Evolutionary conservation across 2,888 invertebrate species (phyloP).

Genomic region (Siphonodentalium dalli): DNA sequence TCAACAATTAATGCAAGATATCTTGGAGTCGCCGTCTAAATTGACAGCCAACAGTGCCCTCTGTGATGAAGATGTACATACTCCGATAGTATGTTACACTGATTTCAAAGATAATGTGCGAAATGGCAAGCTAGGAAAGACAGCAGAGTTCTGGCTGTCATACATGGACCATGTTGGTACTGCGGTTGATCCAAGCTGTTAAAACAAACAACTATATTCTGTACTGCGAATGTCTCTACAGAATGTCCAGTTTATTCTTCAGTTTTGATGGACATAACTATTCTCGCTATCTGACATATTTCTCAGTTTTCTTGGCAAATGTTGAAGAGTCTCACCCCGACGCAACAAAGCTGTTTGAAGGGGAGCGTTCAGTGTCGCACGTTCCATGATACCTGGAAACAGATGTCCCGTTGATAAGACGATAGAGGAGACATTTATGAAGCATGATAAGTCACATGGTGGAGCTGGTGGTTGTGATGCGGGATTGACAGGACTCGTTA

Average conservation of each 20-base stretch:
- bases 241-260: conserved; percentile 7
- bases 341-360: neutral
- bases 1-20: no score
- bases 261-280: conserved; percentile 16
- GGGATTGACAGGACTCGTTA: conserved; percentile 5
- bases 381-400: conserved; percentile 11
- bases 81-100: no score
- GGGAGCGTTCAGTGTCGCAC: conserved; percentile 10
- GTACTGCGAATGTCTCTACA: neutral
- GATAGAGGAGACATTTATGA: conserved; percentile 25
- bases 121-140: no score
- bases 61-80: no score
- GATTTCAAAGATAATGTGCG: no score
- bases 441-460: conserved; percentile 20
- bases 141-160: conserved; percentile 6
- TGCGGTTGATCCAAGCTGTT: conserved; percentile 1
- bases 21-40: no score
- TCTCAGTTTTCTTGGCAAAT: neutral
- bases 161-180: conserved; percentile 7
- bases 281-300: conserved; percentile 7
- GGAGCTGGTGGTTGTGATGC: conserved; percentile 13
- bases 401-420: conserved; percentile 21
- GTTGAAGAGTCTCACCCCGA: neutral
- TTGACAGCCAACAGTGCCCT: no score
- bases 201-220: neutral